Evolutionary conservation across 2,888 invertebrate species (phyloP), one percentile per base, ranked within the genome.

Genomic region (Theristus sp.): DNA sequence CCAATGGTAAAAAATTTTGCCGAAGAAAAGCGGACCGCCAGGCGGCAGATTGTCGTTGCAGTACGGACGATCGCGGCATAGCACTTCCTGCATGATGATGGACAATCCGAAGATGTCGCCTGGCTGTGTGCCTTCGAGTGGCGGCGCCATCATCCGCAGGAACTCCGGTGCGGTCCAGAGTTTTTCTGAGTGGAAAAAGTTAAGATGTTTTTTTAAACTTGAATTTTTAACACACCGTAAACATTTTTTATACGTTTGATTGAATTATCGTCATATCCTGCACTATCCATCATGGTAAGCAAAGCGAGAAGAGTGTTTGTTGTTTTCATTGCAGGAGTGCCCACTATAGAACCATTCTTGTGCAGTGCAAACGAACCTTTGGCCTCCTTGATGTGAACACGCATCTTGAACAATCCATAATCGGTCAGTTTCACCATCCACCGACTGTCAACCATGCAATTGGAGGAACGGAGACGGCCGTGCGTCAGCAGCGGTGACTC

Each of bases 81-180:
- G 83, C 65, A 90, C 89, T 78, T 90, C 90, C 71, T 71, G 71
- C 20, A 69, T 60, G 13, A 72, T 71, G 54, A 71, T 67, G 53
- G 53, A 17, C 20, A 53, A 53, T 17, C 20, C 10, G 24, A 22
- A 53, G 20, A 53, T 24, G 53, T 53, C 53, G 20, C 53, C 53
- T 53, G 13, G 6, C 24, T 53, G 53, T 10, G 20, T 53, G 20
- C 53, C 53, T 10, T 17, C 53, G 10, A 53, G 10, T 24, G 53
- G 53, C 25, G 20, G 13, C 13, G 20, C 53, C 10, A 22, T n/a
- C 20, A n/a, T n/a, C n/a, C n/a, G n/a, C n/a, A n/a, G n/a, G n/a
- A n/a, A n/a, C n/a, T n/a, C n/a, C n/a, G n/a, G 53, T 24, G 53
- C 53, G 13, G 53, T 53, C 53, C 53, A 53, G 20, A 53, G 53